Evolutionary conservation across 1,140 invertebrate species (phyloP).

Genomic region (Potamilus streckersoni): DNA sequence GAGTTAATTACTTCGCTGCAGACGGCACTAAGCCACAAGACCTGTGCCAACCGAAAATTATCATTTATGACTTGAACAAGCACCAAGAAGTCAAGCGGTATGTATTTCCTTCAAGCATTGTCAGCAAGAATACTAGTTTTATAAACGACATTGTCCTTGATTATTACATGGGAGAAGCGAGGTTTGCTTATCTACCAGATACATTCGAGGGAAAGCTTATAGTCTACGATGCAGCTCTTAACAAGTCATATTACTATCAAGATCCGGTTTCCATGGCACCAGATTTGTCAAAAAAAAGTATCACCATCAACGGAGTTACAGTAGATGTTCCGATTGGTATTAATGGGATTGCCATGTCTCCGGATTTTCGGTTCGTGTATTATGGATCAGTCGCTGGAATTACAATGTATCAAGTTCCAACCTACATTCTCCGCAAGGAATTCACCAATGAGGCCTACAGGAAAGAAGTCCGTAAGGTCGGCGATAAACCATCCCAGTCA

Average conservation of each 20-base stretch:
- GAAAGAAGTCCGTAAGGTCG: conserved; percentile 22
- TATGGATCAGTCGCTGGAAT: conserved; percentile 30
- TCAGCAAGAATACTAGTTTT: conserved; percentile 31
- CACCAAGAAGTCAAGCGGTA: conserved; percentile 27
- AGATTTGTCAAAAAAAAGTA: conserved; percentile 12
- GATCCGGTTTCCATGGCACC: conserved; percentile 39
- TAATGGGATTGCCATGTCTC: conserved; percentile 39
- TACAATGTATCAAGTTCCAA: conserved; percentile 37
- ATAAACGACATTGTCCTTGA: conserved; percentile 54
- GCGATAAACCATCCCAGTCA: conserved; percentile 25
- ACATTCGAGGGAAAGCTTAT: conserved; percentile 34
- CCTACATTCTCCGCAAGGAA: conserved; percentile 26
- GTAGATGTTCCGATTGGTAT: conserved; percentile 1
- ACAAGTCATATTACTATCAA: conserved; percentile 29
- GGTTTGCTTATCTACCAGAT: conserved; percentile 51
- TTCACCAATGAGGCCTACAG: conserved; percentile 16
- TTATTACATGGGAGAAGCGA: conserved; percentile 25
- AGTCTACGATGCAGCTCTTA: conserved; percentile 38
- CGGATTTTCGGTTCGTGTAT: conserved; percentile 37
- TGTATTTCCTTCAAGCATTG: conserved; percentile 35
- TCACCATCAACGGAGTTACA: conserved; percentile 3
- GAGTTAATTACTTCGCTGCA: neutral
- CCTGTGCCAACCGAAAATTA: conserved; percentile 45
- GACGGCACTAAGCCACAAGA: conserved; percentile 7
- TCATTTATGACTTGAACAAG: conserved; percentile 47